Base-by-base conservation (phyloP, 2,797 vertebrate genomes). In the Urosaurus nigricauda region DNA sequence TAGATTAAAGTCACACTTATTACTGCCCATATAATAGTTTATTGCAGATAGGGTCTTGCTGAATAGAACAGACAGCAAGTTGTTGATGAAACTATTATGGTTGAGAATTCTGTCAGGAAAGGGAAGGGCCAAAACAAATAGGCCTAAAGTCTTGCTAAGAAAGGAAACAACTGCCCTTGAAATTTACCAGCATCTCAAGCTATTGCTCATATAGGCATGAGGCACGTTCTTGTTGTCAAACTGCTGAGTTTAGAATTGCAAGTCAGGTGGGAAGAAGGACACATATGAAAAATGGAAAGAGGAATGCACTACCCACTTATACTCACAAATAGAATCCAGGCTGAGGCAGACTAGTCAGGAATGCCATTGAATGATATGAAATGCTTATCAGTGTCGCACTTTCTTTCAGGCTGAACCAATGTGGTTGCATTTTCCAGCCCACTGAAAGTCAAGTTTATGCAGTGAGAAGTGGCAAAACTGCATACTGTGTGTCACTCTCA, bases 371-470 rank as follows among this genome's bases (percentile, higher is more conserved):
- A 14, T 9, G 90, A 95, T 94, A 94, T 84, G 90, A 84, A 87
- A 37, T 88, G 80, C 89, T 95, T 95, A 95, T 96, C 92, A 0
- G 70, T 87, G 81, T 47, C 87, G 92, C 17, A 0, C 91, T 92
- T 94, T 84, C 92, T 92, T 70, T 93, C 91, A 96, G 88, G 77
- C 91, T 93, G 93, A 95, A 92, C 91, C 92, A 87, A 3, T 0
- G 24, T 51, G 86, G 85, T 90, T 93, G 89, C 81, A 93, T 96
- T 96, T 97, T 96, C 95, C 93, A 93, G 93, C 83, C 89, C 94
- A 95, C 11, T 94, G 95, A 93, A 92, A 95, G 83, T 84, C 71
- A 90, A 91, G 79, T 92, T 87, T 79, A 93, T 86, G 89, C 92
- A 94, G 79, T 86, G 89, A 91, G 90, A 95, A 94, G 87, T 81